Evolutionary conservation across 2,888 invertebrate genomes (phyloP), one percentile per base, ranked within the genome.

Genomic region (Eupithecia centaureata): DNA sequence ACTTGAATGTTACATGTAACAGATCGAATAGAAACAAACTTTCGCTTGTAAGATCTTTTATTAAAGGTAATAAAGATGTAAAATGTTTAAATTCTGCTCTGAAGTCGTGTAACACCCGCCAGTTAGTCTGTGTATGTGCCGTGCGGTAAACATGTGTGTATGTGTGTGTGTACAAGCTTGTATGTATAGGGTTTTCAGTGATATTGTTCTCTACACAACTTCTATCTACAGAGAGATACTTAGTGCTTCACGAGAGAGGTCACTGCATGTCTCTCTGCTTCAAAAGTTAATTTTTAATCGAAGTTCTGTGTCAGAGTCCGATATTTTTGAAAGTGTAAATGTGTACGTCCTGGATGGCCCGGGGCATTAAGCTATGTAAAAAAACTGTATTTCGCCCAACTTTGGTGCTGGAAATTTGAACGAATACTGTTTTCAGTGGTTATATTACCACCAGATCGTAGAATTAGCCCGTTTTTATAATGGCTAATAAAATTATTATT

Each of bases 361-460:
- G 68, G 63, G 68, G 70, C 68, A n/a, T 67, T 66, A 54, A 64
- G 67, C 67, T 74, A 72, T 74, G 71, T 72, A 63, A 65, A 60
- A 61, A 65, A 72, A 61, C n/a, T 71, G 67, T 70, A 73, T 67
- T 73, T 75, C 73, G 75, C 71, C 77, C 77, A 72, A 75, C 67
- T 72, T 66, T 75, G 78, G 78, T 78, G 78, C 78, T 78, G 71
- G 76, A 75, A 74, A 76, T 75, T 71, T 66, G 68, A 76, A 81
- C 73, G 84, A 82, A 79, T 81, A 69, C 82, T 84, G 84, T 83
- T 85, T 81, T 77, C 75, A 75, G 78, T 78, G 77, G 42, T 60
- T 65, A n/a, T n/a, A n/a, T n/a, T n/a, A n/a, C n/a, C n/a, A n/a
- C n/a, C n/a, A n/a, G n/a, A n/a, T n/a, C n/a, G n/a, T n/a, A n/a